These are phyloP conservation scores for Conops quadrifasciatus DNA, from an alignment of 2,888 invertebrate species.

Conservation along the genomic window DNA sequence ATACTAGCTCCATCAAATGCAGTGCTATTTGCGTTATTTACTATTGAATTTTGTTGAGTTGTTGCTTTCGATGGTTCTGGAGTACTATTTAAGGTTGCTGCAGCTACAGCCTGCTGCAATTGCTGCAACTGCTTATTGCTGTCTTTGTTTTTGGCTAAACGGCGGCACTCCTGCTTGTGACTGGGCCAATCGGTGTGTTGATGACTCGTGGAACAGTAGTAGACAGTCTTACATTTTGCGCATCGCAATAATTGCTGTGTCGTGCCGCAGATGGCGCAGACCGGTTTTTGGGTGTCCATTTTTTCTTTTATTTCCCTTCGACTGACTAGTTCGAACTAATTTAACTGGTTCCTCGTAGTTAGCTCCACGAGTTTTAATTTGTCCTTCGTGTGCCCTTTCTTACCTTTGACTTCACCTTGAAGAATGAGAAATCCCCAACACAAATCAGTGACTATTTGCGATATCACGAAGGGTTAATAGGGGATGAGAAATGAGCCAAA, in stretches of 20 bases:
- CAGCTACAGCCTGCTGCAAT: constrained; percentile 52
- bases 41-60: constrained; percentile 1
- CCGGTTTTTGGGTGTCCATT: constrained; percentile 46
- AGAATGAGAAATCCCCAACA: constrained; percentile 9
- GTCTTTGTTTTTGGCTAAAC: constrained; percentile 61
- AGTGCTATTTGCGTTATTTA: not conserved
- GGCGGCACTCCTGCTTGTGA: constrained; percentile 74
- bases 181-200: constrained; percentile 82
- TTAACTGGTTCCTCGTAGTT: not conserved
- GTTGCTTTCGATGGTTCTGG: constrained; percentile 7
- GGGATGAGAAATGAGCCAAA: not conserved
- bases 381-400: constrained; percentile 35
- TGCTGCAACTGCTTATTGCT: constrained; percentile 52
- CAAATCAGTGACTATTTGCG: not conserved
- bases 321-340: not conserved
- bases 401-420: constrained; percentile 38
- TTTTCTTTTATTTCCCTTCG: not conserved
- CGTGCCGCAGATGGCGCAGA: constrained; percentile 59
- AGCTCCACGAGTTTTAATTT: not conserved
- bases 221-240: constrained; percentile 76
- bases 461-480: not conserved
- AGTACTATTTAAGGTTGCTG: constrained; percentile 48
- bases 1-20: not conserved
- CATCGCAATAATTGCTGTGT: constrained; percentile 72
- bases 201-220: constrained; percentile 83